Base-by-base conservation (phyloP, 2,888 invertebrate species). In the Nemapogon koenigi region DNA sequence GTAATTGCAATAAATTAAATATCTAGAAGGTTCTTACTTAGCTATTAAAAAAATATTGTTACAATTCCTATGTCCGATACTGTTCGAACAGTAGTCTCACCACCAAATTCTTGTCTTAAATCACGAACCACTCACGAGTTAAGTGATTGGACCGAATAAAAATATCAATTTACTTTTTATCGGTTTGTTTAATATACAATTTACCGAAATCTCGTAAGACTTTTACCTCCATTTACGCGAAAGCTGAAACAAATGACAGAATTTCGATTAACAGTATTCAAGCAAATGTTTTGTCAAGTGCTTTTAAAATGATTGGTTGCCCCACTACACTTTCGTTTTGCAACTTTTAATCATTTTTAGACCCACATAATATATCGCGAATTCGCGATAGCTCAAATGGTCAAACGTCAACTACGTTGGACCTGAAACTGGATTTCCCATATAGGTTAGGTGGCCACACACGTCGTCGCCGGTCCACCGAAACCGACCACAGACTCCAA, bases 121-220 rank as follows among this genome's bases (percentile, higher is more conserved):
- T 33, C 33, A 66, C 65, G 64, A 65, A 59, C 49, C 71, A 73
- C 72, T 73, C 68, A 70, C 65, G 62, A 63, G 64, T 62, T 59
- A 69, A 69, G 60, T 60, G 59, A 62, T 57, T 57, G 59, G 48
- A 57, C 16, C 27, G 18, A 59, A 60, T 63, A 59, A 55, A 55
- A 48, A 48, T 56, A 54, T 53, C 53, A 52, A 57, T 56, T 61
- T 60, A 54, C 51, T 48, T 61, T 63, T 65, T 62, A 61, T 66
- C 58, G 57, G 62, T 62, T 63, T 62, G 48, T 53, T 53, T 59
- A 55, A 59, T 51, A n/a, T n/a, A 59, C 58, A 60, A 64, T 65
- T 67, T 65, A 63, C 54, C 53, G 52, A 64, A 66, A 62, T 64
- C 55, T 52, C 49, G 41, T 42, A 45, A 50, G 42, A 62, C 63